Evolutionary conservation across 2,888 invertebrate species (phyloP).

Genomic region (Agriopis marginaria): DNA sequence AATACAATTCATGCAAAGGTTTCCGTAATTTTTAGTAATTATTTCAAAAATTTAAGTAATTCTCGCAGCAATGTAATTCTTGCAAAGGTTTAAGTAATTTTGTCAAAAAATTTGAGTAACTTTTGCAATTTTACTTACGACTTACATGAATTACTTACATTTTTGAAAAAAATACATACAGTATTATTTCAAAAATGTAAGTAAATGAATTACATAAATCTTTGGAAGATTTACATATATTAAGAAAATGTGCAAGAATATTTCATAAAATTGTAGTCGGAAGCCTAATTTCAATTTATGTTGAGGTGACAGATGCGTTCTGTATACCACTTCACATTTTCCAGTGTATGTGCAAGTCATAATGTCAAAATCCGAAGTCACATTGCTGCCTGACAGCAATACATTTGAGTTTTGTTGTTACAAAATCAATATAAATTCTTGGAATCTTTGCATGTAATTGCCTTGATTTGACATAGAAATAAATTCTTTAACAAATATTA

Average conservation of each 20-base stretch:
- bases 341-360: conserved; percentile 14
- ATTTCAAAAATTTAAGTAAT: no score
- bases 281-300: not conserved
- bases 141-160: not conserved
- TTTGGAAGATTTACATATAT: not conserved
- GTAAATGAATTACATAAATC: no score
- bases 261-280: not conserved
- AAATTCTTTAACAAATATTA: conserved; percentile 3
- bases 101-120: no score
- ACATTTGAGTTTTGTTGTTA: not conserved
- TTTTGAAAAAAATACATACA: no score
- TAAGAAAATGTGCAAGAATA: not conserved
- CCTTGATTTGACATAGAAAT: not conserved
- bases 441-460: not conserved
- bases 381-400: not conserved
- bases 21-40: no score
- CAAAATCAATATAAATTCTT: no score
- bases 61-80: no score
- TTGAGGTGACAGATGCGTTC: not conserved
- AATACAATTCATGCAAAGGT: no score
- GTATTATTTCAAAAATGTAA: no score
- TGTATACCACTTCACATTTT: conserved; percentile 1
- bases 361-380: not conserved
- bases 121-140: not conserved
- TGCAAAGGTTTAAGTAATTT: no score